Evolutionary conservation across 1,140 invertebrate genomes (phyloP), one percentile per base, ranked within the genome.

Genomic region (Babylonia areolata): DNA sequence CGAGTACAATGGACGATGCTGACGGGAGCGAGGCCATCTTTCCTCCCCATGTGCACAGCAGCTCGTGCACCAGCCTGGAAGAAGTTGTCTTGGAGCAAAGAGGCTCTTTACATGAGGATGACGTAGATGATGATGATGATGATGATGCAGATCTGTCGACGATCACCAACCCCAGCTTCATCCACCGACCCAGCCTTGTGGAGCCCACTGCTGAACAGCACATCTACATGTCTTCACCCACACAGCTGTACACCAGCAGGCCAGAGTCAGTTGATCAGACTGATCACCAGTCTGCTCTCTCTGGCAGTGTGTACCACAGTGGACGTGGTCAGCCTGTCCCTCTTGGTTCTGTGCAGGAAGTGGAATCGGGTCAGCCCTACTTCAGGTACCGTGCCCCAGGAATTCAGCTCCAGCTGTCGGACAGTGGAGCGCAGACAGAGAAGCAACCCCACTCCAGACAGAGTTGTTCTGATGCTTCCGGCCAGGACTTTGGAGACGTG

Each of bases 21-120:
- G 81, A 85, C 31, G 90, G 90, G 77, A 89, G 88, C 12, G 91
- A 91, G 58, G 88, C 89, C 15, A 91, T 92, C 33, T 92, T 92
- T 71, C 91, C 91, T 79, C 91, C 91, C 31, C 86, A 54, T 54
- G 58, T 88, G 3, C 73, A 71, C 12, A 64, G 73, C 3, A 39
- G n/a, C 2, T 84, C 82, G n/a, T 64, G 75, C 15, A 46, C 37
- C 33, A 84, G 69, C 40, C 28, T 31, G 40, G 82, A 84, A 42
- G 82, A 31, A 20, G 54, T n/a, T 0, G n/a, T 23, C 33, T 42
- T 40, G 28, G 46, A 28, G 42, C n/a, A n/a, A 28, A 5, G 28
- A 35, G 84, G 35, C 46, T 31, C 78, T 3, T 42, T 1, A 6
- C 5, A 64, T 28, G 58, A 64, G 17, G 28, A n/a, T 23, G 58